Percentiles rank a stretch among this genome's conserved stretches.
phyloP scores from a whole-genome alignment of 2,797 vertebrate species.

The Melanotaenia maccullochi region DNA sequence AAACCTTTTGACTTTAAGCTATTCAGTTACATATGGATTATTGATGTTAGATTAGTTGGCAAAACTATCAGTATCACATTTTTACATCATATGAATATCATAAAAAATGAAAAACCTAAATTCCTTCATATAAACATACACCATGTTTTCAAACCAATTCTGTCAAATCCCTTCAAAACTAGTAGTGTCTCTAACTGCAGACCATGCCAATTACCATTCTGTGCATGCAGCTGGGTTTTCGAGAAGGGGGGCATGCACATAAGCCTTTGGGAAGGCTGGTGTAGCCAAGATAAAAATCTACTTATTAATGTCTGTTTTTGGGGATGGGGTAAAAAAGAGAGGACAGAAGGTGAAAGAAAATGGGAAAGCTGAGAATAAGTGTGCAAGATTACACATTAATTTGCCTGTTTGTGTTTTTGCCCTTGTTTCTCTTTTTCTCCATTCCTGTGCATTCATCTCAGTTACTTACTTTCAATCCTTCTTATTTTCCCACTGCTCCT shows the following conservation, averaged over 20 bases:
- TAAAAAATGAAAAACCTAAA: neutral
- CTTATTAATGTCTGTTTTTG: constrained; percentile 72
- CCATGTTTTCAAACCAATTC: constrained; percentile 16
- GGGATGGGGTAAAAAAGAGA: constrained; percentile 53
- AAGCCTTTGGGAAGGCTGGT: constrained; percentile 72
- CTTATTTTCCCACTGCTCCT: constrained; percentile 24
- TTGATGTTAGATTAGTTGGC: neutral
- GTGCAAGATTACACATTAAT: constrained; percentile 55
- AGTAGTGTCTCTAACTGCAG: constrained; percentile 49
- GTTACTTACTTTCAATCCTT: constrained; percentile 44
- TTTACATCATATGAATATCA: neutral
- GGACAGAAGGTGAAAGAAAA: constrained; percentile 46
- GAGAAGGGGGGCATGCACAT: constrained; percentile 43
- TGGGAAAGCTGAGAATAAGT: constrained; percentile 39
- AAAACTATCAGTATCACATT: neutral
- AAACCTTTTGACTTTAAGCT: neutral
- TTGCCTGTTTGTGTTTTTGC: constrained; percentile 31
- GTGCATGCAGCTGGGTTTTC: constrained; percentile 32
- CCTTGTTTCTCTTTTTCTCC: constrained; percentile 15
- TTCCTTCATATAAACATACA: neutral
- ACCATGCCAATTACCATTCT: constrained; percentile 69
- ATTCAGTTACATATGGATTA: neutral
- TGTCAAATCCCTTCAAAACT: constrained; percentile 51
- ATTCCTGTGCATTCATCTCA: constrained; percentile 35
- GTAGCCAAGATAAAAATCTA: constrained; percentile 79